Evolutionary conservation across 2,888 invertebrate genomes (phyloP).

Genomic region (Hydropsyche betteni): DNA sequence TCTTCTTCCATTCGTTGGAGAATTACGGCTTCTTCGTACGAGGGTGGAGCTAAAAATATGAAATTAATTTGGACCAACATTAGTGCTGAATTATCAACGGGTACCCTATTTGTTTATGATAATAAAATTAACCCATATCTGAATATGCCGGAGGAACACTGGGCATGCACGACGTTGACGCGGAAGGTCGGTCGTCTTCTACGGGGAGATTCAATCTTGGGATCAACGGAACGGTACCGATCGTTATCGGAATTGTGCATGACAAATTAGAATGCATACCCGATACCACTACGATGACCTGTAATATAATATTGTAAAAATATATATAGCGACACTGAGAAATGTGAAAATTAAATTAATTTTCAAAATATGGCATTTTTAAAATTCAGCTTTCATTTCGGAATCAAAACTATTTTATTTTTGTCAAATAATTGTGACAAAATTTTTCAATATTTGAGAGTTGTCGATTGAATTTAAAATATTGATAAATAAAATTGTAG

Average conservation of each 20-base stretch:
- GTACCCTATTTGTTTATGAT: not conserved
- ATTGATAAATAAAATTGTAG: not conserved
- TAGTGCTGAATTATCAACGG: no score
- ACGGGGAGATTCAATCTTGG: constrained; percentile 3
- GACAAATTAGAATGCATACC: constrained; percentile 56
- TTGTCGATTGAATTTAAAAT: no score
- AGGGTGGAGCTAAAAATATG: constrained; percentile 56
- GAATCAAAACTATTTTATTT: no score
- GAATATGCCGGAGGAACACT: constrained; percentile 12
- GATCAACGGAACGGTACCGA: constrained; percentile 57
- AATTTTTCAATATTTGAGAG: no score
- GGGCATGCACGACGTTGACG: not conserved
- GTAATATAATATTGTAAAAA: constrained; percentile 47
- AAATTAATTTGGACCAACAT: not conserved
- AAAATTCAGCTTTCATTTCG: no score
- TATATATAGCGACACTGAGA: no score
- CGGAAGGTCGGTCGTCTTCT: not conserved
- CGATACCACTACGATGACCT: constrained; percentile 56
- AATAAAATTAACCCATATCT: constrained; percentile 5
- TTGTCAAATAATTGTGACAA: no score
- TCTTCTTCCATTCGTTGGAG: constrained; percentile 55
- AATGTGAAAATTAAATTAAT: no score
- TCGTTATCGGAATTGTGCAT: constrained; percentile 56
- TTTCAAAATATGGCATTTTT: no score
- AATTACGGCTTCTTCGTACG: constrained; percentile 59